Conservation (phyloP, 2,797 vertebrate genomes). For the Microctenopoma steveboyesi region DNA sequence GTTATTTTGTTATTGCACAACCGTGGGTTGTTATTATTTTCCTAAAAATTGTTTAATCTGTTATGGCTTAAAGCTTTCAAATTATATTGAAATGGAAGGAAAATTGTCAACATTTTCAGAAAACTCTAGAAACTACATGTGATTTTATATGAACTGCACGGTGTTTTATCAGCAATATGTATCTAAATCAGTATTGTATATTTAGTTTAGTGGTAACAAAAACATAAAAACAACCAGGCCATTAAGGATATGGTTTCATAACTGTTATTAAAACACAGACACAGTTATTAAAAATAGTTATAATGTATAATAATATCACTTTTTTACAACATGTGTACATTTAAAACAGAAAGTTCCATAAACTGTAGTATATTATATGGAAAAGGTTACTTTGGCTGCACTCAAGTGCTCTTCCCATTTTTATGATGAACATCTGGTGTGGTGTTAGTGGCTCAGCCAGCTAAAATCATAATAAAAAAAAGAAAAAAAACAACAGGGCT, state of each 20-base stretch:
- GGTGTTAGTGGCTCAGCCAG: slow-evolving; percentile 4
- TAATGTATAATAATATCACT: slow-evolving; percentile 67
- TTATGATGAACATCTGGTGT: slow-evolving; percentile 26
- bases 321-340: slow-evolving; percentile 57
- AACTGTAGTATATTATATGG: slow-evolving; percentile 26
- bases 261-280: slow-evolving; percentile 12
- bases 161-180: not conserved
- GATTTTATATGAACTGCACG: not conserved
- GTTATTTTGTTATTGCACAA: slow-evolving; percentile 1
- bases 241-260: slow-evolving; percentile 1
- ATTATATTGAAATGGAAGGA: not conserved
- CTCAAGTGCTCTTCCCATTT: slow-evolving; percentile 21
- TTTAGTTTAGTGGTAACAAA: slow-evolving; percentile 20
- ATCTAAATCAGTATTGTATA: not conserved
- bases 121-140: not conserved
- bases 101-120: not conserved
- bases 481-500: not conserved
- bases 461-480: slow-evolving; percentile 7
- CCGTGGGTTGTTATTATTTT: not conserved
- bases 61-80: not conserved
- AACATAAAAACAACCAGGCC: not conserved
- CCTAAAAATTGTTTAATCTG: no score
- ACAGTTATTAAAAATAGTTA: slow-evolving; percentile 67
- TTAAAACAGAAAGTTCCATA: slow-evolving; percentile 53
- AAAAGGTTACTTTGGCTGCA: slow-evolving; percentile 38